Evolutionary conservation across 2,113 vertebrate species (phyloP), one percentile per base, ranked within the genome.

Genomic region (Desmodus rotundus): DNA sequence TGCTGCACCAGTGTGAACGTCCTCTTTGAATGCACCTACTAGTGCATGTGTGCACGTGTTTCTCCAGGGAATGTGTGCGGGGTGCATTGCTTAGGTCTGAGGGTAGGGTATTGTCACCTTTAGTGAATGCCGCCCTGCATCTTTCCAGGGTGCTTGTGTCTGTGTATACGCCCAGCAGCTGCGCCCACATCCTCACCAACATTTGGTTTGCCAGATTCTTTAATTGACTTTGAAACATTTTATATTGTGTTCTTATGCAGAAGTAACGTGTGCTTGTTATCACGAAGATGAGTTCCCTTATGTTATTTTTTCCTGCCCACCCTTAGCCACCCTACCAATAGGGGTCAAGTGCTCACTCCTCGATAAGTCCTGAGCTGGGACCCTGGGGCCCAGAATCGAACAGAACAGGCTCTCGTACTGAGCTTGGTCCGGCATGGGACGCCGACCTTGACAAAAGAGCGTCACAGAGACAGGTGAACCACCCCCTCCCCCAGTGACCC

Each of bases 111-210:
- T 72, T 0, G 2, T 65, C 73, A 4, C 43, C 17, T 15, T 28
- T 1, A 6, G 38, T 4, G 26, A 52, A 45, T 3, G 1, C 45
- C 0, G 0, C 15, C 24, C 0, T 0, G 0, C 43, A 10, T 28
- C 28, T 54, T 45, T 41, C 41, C 28, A 1, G 38, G 14, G 70
- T 12, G 22, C 24, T 7, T 1, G 19, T 43, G 12, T 28, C 72
- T 5, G 9, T 3, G 13, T 26, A 0, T 16, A 1, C 0, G 0
- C 54, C 68, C 10, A 4, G n/a, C 13, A 3, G 15, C 47, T n/a
- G 19, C 7, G n/a, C 13, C 19, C 33, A 4, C 16, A 0, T 38
- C 50, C 74, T 92, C n/a, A 24, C 36, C 41, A 36, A 1, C 36
- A 22, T 16, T 43, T 33, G n/a, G 45, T 88, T 45, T 54, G 11